Percentiles rank a stretch among this genome's conserved stretches.
Evolutionary conservation across 2,888 invertebrate species (phyloP).

Genomic region (Perizoma flavofasciatum): DNA sequence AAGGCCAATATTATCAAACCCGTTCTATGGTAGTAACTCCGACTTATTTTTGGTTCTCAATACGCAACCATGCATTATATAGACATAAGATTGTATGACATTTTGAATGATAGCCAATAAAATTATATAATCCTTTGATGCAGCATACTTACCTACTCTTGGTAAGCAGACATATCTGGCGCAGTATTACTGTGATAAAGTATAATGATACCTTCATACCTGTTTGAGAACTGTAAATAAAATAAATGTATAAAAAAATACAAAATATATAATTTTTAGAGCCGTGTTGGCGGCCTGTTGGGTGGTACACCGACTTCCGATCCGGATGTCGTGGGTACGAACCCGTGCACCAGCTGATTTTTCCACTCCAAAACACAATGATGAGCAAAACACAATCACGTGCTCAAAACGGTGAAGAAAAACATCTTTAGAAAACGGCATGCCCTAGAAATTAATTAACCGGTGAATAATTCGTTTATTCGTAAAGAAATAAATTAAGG

Average conservation of each 20-base stretch:
- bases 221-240: background rate
- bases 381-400: too few species aligned
- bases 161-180: conserved; percentile 4
- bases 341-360: too few species aligned
- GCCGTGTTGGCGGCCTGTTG: too few species aligned
- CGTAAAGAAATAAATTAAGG: too few species aligned
- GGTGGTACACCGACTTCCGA: too few species aligned
- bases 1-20: conserved; percentile 17
- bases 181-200: conserved; percentile 32
- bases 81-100: conserved; percentile 26
- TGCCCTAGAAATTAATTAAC: too few species aligned
- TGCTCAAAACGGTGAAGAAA: too few species aligned
- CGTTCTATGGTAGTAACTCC: conserved; percentile 15
- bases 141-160: conserved; percentile 13
- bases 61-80: conserved; percentile 20
- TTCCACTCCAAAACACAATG: too few species aligned
- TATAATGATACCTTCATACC: conserved; percentile 13
- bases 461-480: too few species aligned
- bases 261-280: too few species aligned
- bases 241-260: conserved; percentile 28
- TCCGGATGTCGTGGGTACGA: too few species aligned
- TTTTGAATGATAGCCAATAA: conserved; percentile 38
- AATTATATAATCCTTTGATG: conserved; percentile 35
- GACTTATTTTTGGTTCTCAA: conserved; percentile 29
- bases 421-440: too few species aligned